These are phyloP conservation scores for Melopsittacus undulatus DNA, from an alignment of 2,797 vertebrate genomes.

Conservation along the genomic window DNA sequence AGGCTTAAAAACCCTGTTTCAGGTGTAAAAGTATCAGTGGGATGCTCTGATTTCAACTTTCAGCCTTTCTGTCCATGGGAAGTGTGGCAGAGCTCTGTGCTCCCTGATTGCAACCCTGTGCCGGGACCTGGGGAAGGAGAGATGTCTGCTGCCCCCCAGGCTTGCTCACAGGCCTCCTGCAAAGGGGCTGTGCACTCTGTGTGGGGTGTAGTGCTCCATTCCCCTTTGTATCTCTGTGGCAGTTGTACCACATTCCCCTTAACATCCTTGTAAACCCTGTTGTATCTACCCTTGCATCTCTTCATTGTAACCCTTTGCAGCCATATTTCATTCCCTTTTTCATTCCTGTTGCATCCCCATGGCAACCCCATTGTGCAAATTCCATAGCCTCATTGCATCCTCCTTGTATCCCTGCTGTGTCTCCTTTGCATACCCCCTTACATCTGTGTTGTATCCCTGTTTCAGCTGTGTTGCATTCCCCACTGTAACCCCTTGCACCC, in stretches of 20 bases:
- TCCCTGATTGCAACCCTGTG: neutral
- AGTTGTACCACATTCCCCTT: neutral
- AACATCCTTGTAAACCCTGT: neutral
- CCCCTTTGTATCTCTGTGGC: neutral
- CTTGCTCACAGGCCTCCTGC: neutral
- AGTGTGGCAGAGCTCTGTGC: neutral
- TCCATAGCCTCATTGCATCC: neutral
- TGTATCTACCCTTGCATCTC: neutral
- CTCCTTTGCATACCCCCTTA: neutral
- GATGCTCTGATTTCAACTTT: neutral
- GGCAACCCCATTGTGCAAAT: neutral
- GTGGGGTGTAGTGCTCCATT: accelerated
- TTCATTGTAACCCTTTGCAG: neutral
- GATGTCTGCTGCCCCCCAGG: too few relatives aligned
- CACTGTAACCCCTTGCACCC: neutral
- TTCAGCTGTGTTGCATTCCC: neutral
- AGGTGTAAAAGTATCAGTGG: neutral
- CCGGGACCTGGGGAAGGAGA: neutral
- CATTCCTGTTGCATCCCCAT: neutral
- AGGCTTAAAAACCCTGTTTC: neutral
- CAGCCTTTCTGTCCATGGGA: neutral
- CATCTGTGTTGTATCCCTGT: too few relatives aligned
- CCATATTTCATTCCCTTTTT: neutral
- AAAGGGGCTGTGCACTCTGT: neutral
- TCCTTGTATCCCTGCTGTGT: neutral